Evolutionary conservation across 1,140 invertebrate genomes (phyloP), one percentile per base, ranked within the genome.

Genomic region (Coenobita brevimanus): DNA sequence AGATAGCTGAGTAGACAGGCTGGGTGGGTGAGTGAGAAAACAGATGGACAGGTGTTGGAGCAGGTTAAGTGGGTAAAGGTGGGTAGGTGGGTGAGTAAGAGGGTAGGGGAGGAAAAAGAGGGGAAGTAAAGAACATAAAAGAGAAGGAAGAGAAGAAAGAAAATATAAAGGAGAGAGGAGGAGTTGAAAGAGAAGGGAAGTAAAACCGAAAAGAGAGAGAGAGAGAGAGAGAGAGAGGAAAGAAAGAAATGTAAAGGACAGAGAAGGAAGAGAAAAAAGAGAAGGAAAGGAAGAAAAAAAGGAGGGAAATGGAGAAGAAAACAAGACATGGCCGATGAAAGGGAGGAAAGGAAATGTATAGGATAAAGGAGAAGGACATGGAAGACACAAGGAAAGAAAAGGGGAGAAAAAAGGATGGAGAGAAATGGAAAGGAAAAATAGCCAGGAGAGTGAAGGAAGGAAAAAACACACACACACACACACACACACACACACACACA

Each of bases 231-330:
- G 33, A 69, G n/a, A 10, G n/a, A n/a, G n/a, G n/a, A 57, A 57
- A 57, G 54, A 57, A 57, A 13, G n/a, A 57, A n/a, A n/a, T 13
- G n/a, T 10, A n/a, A n/a, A 57, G 10, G 54, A 57, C 13, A 57
- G n/a, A 10, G n/a, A 13, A n/a, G n/a, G n/a, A 10, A n/a, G 10
- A n/a, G 54, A n/a, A 57, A n/a, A n/a, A n/a, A 57, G n/a, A n/a
- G 54, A 57, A 57, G n/a, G n/a, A 57, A 57, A n/a, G n/a, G 54
- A 57, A n/a, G n/a, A 57, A n/a, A 57, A 57, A 57, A n/a, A 57
- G n/a, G 54, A 57, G n/a, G n/a, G n/a, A n/a, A 57, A 57, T 13
- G 54, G n/a, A n/a, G n/a, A n/a, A n/a, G n/a, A 57, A 13, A 57
- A 57, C 13, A 57, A n/a, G n/a, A 57, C 13, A n/a, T 10, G n/a